Evolutionary conservation across 2,888 invertebrate species (phyloP).

Genomic region (Oscheius onirici): DNA sequence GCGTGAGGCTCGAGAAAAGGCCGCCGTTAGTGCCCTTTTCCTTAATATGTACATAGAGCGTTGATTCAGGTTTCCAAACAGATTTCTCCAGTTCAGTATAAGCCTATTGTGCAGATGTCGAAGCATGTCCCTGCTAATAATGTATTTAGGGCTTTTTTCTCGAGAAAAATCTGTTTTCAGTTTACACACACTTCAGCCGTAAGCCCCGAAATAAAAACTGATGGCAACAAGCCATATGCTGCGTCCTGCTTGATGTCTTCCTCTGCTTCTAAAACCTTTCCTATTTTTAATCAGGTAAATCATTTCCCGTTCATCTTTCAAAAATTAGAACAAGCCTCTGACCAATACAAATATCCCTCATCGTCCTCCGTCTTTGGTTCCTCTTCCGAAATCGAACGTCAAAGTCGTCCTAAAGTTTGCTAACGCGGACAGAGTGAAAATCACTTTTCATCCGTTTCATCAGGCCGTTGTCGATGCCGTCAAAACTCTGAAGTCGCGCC

Average conservation of each 20-base stretch:
- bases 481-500: constrained; percentile 43
- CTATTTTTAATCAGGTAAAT: background rate
- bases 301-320: background rate
- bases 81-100: background rate
- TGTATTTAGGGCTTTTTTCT: background rate
- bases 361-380: constrained; percentile 10
- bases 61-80: background rate
- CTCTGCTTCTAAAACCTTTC: background rate
- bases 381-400: constrained; percentile 4
- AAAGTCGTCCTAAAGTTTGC: background rate
- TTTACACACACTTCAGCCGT: background rate
- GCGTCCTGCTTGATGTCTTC: background rate
- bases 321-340: background rate
- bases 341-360: background rate
- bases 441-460: constrained; percentile 55
- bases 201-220: background rate
- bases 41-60: background rate
- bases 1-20: constrained; percentile 33
- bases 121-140: background rate
- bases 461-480: constrained; percentile 42
- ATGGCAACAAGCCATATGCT: background rate
- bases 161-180: background rate
- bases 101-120: background rate
- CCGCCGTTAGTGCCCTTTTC: constrained; percentile 15
- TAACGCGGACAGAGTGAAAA: constrained; percentile 4